Evolutionary conservation across 2,888 invertebrate genomes (phyloP), one percentile per base, ranked within the genome.

Genomic region (Cinara cedri): DNA sequence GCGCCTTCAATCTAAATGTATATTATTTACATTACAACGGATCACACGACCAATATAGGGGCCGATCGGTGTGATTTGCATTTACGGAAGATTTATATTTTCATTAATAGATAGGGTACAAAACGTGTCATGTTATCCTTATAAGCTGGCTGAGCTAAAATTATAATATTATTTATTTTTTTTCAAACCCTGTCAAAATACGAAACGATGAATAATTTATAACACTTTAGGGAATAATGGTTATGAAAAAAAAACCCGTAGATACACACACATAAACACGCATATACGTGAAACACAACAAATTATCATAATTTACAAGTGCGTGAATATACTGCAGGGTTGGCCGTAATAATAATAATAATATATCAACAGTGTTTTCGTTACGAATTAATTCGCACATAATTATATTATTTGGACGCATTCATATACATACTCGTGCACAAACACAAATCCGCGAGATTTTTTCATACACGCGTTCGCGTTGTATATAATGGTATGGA

Each of bases 131-230:
- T 21, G 34, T 62, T 21, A 62, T 13, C 42, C 0, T 63, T 16
- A 26, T 62, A 16, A 49, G n/a, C 21, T 55, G 46, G 14, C 14
- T 49, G 26, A 9, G 19, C 9, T 21, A 14, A 49, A 72, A 49
- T 44, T 13, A 13, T n/a, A n/a, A n/a, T n/a, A n/a, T n/a, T n/a
- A n/a, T n/a, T n/a, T n/a, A n/a, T n/a, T n/a, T n/a, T n/a, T 49
- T 72, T 72, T 34, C 3, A 72, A 72, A 6, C 11, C 4, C 10
- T 51, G 26, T 16, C 26, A 74, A 74, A 51, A 63, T 13, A 46
- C 8, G 16, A 63, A 51, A 72, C n/a, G n/a, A n/a, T 34, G 16
- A 42, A 51, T 62, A 63, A 51, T 74, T 51, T 74, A 63, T 51
- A 16, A 26, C 14, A 10, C 19, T 21, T 19, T 10, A 11, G n/a